Percentiles rank a stretch among this genome's conserved stretches.
Conservation (phyloP, 1,140 invertebrate species). For the Sarcophaga peregrina region DNA sequence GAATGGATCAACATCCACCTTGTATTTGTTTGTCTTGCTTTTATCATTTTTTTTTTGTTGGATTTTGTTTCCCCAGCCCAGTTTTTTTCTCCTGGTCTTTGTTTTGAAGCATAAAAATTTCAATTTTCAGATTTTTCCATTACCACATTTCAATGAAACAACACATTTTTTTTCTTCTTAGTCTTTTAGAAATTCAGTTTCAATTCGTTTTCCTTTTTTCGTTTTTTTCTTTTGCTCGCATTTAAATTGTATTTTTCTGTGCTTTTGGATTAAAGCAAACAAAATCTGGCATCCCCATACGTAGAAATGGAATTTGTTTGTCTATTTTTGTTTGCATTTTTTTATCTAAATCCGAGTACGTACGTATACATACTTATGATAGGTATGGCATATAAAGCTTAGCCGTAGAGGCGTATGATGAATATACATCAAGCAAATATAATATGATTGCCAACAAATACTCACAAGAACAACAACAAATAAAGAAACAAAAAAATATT, state of each 20-base stretch:
- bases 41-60: neutral
- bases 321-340: too few relatives aligned
- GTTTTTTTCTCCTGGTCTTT: neutral
- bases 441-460: slow-evolving; percentile 22
- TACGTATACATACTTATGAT: neutral
- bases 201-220: too few relatives aligned
- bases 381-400: neutral
- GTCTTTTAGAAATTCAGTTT: too few relatives aligned
- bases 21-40: too few relatives aligned
- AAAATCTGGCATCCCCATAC: neutral
- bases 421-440: slow-evolving; percentile 7
- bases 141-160: slow-evolving; percentile 2
- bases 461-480: neutral
- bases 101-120: slow-evolving; percentile 19
- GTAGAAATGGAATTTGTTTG: too few relatives aligned
- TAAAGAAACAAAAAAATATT: neutral
- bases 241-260: neutral
- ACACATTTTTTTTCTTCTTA: neutral
- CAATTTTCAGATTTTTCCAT: slow-evolving; percentile 25
- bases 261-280: neutral
- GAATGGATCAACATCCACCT: neutral
- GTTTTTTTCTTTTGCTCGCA: neutral
- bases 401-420: neutral
- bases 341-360: neutral
- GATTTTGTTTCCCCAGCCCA: too few relatives aligned